Base-by-base conservation (phyloP, 1,140 invertebrate species). In the Daktulosphaira vitifoliae region DNA sequence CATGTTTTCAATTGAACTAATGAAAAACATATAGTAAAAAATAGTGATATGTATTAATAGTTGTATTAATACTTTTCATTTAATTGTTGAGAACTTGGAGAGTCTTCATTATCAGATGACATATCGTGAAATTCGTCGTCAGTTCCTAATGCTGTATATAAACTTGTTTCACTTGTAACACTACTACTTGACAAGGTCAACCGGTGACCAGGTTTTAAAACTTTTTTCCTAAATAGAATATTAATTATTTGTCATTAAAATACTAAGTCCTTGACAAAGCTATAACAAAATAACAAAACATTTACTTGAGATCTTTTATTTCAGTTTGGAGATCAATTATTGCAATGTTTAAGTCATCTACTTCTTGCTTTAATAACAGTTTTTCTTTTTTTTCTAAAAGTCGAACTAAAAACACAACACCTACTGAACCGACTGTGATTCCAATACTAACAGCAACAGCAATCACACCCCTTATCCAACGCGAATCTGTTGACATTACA, bases 261-360 rank as follows among this genome's bases (percentile, higher is more conserved):
- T 33, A 33, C 5, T 11, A 33, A 33, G 5, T 33, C 5, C 29
- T 33, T 6, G 5, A 33, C 29, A 33, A 6, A 33, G n/a, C n/a
- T n/a, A n/a, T n/a, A 33, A 33, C 29, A 11, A 6, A 33, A 33
- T 33, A 33, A 33, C 29, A 6, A 33, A 6, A 6, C 5, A 33
- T 71, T 69, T 78, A 76, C 68, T 75, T 73, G n/a, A 79, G 69
- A 11, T 73, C 67, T 68, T 81, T 76, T 18, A 82, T 68, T 70
- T 83, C 80, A 51, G 72, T 67, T 65, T 76, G 74, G 69, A 82
- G 75, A 20, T 76, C 74, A 4, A 75, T 67, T 11, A 83, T 72
- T 70, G 81, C 79, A 39, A 72, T 72, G 59, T 80, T 78, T 23
- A 82, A 67, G 15, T 77, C 72, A 18, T 76, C 77, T 13, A 83